phyloP scores from a whole-genome alignment of 2,113 vertebrate genomes.

The Dipodomys ordii region DNA sequence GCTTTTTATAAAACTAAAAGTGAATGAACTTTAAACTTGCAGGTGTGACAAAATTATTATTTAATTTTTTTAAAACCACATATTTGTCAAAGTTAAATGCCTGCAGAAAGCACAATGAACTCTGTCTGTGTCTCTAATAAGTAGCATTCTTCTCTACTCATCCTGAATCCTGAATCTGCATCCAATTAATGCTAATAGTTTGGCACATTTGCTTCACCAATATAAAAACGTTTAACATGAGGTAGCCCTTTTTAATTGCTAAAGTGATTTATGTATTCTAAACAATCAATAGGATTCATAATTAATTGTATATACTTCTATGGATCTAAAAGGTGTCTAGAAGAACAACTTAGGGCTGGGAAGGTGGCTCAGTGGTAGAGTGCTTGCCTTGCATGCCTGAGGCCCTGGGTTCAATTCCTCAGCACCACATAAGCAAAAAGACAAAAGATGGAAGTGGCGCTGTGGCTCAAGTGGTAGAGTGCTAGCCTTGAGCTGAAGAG shows the following conservation, averaged over 20 bases:
- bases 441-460: too few relatives aligned
- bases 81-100: slow-evolving; percentile 25
- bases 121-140: not conserved
- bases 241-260: slow-evolving; percentile 4
- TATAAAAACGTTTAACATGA: slow-evolving; percentile 38
- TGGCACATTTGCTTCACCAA: slow-evolving; percentile 42
- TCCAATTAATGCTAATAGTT: slow-evolving; percentile 4
- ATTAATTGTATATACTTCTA: slow-evolving; percentile 49
- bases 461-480: too few relatives aligned
- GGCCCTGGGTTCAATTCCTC: too few relatives aligned
- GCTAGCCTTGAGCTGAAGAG: too few relatives aligned
- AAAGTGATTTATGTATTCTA: slow-evolving; percentile 39
- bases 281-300: slow-evolving; percentile 47
- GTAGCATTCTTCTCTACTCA: not conserved
- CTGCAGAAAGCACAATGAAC: slow-evolving; percentile 4
- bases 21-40: not conserved
- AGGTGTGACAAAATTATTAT: not conserved
- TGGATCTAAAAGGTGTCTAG: not conserved
- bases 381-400: too few relatives aligned
- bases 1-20: not conserved
- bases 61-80: not conserved
- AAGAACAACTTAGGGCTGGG: not conserved
- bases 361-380: too few relatives aligned
- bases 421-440: too few relatives aligned
- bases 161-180: not conserved